Base-by-base conservation (phyloP, 2,113 vertebrate genomes). In the Cardinalis cardinalis region DNA sequence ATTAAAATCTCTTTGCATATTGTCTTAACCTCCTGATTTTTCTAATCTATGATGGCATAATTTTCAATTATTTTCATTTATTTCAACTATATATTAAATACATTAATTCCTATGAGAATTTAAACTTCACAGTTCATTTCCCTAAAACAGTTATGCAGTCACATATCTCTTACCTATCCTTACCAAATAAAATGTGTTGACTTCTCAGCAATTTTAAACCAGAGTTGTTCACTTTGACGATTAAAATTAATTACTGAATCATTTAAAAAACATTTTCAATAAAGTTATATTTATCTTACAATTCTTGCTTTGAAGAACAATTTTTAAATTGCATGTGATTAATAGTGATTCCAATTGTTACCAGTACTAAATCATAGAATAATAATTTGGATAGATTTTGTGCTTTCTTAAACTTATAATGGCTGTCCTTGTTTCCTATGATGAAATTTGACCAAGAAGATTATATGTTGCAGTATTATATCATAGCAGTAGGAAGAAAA, bases 381-480 rank as follows among this genome's bases (percentile, higher is more conserved):
- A 72, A 55, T 31, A 61, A 53, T 9, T 73, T n/a, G 1, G 16
- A 71, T 41, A 34, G 6, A 40, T 55, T 91, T 65, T 55, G 10
- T 46, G 10, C 46, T 52, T 78, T 32, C 25, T 43, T 71, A 64
- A 72, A 49, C 2, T 53, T 29, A 23, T 36, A 58, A 58, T 68
- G 20, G 2, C 14, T 26, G 14, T 24, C 20, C 12, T 60, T 43
- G n/a, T 49, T 78, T 73, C 8, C 28, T 16, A 9, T 69, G 20
- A 51, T 34, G 17, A 31, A 86, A 38, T 60, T 56, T 40, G 13
- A 81, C 3, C 38, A 36, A 64, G 60, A 4, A 53, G 2, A 55
- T 9, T 51, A 14, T 2, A 40, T 1, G 1, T 29, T 56, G 9
- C 29, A 40, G 13, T 68, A 36, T 40, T 2, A 0, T 61, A 26